Evolutionary conservation across 2,888 invertebrate species (phyloP).

Genomic region (Parapristionchus giblindavisi): DNA sequence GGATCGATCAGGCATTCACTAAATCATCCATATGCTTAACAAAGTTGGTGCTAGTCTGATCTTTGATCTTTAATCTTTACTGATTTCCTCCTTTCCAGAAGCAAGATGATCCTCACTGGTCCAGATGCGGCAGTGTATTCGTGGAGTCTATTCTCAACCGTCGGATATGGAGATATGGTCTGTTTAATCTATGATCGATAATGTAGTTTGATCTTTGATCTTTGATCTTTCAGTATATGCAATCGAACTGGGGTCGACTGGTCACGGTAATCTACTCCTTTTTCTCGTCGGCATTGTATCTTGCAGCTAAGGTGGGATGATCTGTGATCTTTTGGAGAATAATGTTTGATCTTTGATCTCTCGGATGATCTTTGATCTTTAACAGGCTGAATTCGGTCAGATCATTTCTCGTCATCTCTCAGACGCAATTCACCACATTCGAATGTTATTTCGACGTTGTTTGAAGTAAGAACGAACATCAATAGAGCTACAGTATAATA

Average conservation of each 20-base stretch:
- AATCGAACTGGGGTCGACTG: background rate
- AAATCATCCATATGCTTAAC: too few relatives aligned
- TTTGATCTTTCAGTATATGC: constrained; percentile 21
- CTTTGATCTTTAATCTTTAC: constrained; percentile 7
- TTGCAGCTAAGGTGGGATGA: constrained; percentile 23
- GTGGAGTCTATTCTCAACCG: constrained; percentile 32
- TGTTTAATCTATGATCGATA: background rate
- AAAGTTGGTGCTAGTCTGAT: too few relatives aligned
- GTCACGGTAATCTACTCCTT: constrained; percentile 16
- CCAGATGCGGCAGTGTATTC: constrained; percentile 11
- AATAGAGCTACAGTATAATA: too few relatives aligned
- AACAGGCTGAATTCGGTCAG: constrained; percentile 20
- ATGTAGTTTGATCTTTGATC: constrained; percentile 3
- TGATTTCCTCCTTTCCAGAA: background rate
- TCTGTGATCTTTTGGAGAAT: constrained; percentile 2
- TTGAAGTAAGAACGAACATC: too few relatives aligned
- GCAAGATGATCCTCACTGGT: constrained; percentile 15
- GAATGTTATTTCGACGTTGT: too few relatives aligned
- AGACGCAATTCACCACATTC: constrained; percentile 18
- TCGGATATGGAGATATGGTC: constrained; percentile 29
- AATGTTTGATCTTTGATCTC: too few relatives aligned
- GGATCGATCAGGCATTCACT: too few relatives aligned
- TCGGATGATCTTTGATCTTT: constrained; percentile 2
- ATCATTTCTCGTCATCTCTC: constrained; percentile 26
- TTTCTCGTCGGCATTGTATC: constrained; percentile 17